These are phyloP conservation scores for Sphenopsis melanotis DNA, from an alignment of 2,797 vertebrate genomes.

Conservation along the genomic window DNA sequence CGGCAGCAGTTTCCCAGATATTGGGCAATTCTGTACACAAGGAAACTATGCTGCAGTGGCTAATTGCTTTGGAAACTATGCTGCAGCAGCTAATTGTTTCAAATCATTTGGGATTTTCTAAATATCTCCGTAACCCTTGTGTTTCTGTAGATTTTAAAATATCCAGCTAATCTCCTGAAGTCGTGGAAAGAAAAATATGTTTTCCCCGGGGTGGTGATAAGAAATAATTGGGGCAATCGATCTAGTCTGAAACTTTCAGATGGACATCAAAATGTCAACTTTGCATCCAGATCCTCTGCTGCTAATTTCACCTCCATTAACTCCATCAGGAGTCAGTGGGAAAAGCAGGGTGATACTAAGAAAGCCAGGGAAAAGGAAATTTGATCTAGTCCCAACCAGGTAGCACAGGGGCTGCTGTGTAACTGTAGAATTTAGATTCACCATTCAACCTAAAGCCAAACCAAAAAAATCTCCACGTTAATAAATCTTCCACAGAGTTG, in stretches of 20 bases:
- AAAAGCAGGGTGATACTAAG: neutral
- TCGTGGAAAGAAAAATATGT: neutral
- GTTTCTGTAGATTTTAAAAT: neutral
- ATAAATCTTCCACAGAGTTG: neutral
- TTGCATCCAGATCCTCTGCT: neutral
- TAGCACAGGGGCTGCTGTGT: neutral
- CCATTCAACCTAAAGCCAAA: neutral
- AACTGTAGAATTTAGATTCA: neutral
- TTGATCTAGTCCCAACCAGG: neutral
- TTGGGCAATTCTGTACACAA: neutral
- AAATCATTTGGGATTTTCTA: neutral
- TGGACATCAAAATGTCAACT: neutral
- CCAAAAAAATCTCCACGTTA: rapidly evolving
- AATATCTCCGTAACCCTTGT: neutral
- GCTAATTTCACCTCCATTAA: neutral
- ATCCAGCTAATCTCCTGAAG: neutral
- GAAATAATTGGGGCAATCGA: neutral
- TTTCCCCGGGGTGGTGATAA: rapidly evolving
- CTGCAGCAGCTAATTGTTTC: neutral
- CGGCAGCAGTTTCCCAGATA: neutral
- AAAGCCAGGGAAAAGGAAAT: neutral
- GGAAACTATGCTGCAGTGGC: neutral
- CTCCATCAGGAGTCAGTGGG: neutral
- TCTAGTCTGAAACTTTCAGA: neutral
- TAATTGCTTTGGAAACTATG: neutral